Conservation (phyloP, 2,888 invertebrate species). For the Drosophila ustulata region DNA sequence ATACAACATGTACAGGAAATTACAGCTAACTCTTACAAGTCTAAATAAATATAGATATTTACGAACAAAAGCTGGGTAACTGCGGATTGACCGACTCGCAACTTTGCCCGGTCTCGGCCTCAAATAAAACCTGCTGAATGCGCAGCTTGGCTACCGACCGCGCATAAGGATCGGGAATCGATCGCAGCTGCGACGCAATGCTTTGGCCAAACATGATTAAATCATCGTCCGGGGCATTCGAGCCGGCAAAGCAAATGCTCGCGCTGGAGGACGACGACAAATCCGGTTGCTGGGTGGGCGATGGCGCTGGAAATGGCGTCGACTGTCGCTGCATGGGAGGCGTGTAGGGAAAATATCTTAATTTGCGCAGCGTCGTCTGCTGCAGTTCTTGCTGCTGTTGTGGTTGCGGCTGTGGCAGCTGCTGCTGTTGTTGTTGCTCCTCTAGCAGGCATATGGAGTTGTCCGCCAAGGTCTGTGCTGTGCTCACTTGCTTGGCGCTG, state of each 20-base stretch:
- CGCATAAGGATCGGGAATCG: slow-evolving; percentile 74
- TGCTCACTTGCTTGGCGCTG: slow-evolving; percentile 2
- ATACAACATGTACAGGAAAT: slow-evolving; percentile 7
- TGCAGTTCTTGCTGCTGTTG: slow-evolving; percentile 21
- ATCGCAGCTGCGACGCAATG: slow-evolving; percentile 76
- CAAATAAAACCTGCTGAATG: slow-evolving; percentile 81
- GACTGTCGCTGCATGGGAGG: slow-evolving; percentile 15
- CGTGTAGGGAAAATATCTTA: slow-evolving; percentile 24
- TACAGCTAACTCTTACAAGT: not conserved
- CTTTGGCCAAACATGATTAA: slow-evolving; percentile 75
- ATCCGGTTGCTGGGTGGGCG: slow-evolving; percentile 42
- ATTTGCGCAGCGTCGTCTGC: slow-evolving; percentile 31
- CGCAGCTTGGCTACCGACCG: slow-evolving; percentile 81
- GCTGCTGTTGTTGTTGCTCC: slow-evolving; percentile 32
- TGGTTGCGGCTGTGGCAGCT: slow-evolving; percentile 14
- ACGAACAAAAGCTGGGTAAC: slow-evolving; percentile 35
- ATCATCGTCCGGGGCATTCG: slow-evolving; percentile 65
- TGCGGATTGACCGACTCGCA: slow-evolving; percentile 43
- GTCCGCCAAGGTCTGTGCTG: slow-evolving; percentile 46
- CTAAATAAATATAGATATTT: slow-evolving; percentile 15
- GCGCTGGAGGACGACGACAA: slow-evolving; percentile 11
- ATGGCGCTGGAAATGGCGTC: slow-evolving; percentile 43
- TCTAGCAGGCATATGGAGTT: slow-evolving; percentile 43
- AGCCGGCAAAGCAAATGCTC: slow-evolving; percentile 19
- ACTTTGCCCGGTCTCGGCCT: slow-evolving; percentile 80